Conservation (phyloP, 2,888 invertebrate species). For the Brenthis ino region DNA sequence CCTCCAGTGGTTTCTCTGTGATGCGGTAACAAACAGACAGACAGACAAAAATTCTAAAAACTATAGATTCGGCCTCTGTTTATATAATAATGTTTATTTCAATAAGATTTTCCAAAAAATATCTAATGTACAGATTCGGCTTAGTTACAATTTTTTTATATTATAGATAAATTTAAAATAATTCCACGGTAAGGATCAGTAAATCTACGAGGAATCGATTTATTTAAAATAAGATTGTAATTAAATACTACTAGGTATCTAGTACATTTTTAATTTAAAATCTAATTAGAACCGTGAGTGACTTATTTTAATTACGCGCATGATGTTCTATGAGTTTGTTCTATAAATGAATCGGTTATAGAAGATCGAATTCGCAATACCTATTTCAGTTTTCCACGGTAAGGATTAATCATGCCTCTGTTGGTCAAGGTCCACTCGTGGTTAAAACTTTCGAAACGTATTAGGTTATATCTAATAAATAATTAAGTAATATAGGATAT, state of each 20-base stretch:
- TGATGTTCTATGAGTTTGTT: constrained; percentile 18
- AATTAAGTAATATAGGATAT: too few species aligned
- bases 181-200: too few species aligned
- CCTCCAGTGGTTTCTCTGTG: too few species aligned
- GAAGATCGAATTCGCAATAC: constrained; percentile 30
- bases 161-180: too few species aligned
- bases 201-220: too few species aligned
- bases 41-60: too few species aligned
- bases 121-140: too few species aligned
- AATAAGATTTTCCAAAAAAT: too few species aligned
- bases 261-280: constrained; percentile 16
- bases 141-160: too few species aligned
- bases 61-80: too few species aligned
- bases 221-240: background rate
- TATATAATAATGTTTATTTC: too few species aligned
- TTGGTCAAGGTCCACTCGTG: constrained; percentile 40
- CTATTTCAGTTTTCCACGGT: constrained; percentile 32
- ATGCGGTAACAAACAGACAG: too few species aligned
- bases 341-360: constrained; percentile 25
- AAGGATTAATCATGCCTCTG: constrained; percentile 37
- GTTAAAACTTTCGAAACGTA: constrained; percentile 38
- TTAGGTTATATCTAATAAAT: constrained; percentile 10
- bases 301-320: constrained; percentile 17
- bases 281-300: constrained; percentile 23
- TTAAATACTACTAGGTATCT: background rate